phyloP scores from a whole-genome alignment of 2,113 vertebrate species.

The Helogale parvula region DNA sequence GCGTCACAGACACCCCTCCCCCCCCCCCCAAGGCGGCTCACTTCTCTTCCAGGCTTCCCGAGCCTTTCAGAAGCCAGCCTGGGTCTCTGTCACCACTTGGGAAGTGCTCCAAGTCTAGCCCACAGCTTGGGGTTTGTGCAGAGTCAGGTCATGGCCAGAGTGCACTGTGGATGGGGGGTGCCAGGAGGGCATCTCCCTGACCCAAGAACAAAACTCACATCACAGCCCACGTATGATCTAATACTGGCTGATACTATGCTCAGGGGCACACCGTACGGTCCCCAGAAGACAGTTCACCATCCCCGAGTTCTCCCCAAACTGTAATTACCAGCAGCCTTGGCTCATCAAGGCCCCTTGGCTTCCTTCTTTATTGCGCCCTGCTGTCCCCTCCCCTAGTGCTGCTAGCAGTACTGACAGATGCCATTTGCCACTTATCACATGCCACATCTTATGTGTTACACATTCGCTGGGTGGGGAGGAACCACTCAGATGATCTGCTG shows the following conservation, averaged over 20 bases:
- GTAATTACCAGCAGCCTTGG: not conserved
- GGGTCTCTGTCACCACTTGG: not conserved
- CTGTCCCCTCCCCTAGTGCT: not conserved
- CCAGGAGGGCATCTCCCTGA: not conserved
- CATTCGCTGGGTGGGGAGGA: accelerated
- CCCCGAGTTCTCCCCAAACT: not conserved
- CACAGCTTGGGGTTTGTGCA: not conserved
- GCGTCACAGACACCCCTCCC: too few relatives aligned
- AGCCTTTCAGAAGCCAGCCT: not conserved
- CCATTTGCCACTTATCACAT: not conserved
- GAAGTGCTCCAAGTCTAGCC: not conserved
- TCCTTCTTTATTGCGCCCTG: not conserved
- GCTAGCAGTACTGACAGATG: accelerated
- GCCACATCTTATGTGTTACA: not conserved
- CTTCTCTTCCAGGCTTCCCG: not conserved
- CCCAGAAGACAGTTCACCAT: not conserved
- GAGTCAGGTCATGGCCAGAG: not conserved
- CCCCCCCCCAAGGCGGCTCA: not conserved
- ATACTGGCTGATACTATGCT: not conserved
- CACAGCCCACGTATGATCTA: not conserved
- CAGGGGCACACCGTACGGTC: accelerated
- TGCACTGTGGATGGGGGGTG: accelerated
- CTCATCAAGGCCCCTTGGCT: not conserved
- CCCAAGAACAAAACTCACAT: not conserved
- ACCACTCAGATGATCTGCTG: accelerated